Evolutionary conservation across 2,888 invertebrate species (phyloP), one percentile per base, ranked within the genome.

Genomic region (Eupeodes luniger): DNA sequence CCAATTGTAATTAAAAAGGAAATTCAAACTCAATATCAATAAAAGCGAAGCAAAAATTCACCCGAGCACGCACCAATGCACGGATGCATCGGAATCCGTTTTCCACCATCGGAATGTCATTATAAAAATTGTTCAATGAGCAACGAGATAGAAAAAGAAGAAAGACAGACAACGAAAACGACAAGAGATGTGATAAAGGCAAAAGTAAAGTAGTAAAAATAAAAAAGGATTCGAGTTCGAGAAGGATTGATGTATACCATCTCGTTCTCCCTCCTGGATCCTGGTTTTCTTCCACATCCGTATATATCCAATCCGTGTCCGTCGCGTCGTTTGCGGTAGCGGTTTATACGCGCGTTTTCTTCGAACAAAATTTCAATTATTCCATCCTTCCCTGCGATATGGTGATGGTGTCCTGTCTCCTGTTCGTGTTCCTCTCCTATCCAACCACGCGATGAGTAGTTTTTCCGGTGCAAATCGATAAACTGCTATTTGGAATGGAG

Each of bases 1-100:
- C 88, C 88, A 88, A 88, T 88, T 88, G 88, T 88, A 88, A 88
- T 88, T 88, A 85, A 88, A 88, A 88, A 78, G 88, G 88, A 88
- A 85, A 81, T 84, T 81, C 84, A 53, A 88, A 88, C 85, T 88
- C 88, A 81, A 81, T 88, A 88, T 81, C 88, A 85, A 88, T 85
- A 88, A 88, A 88, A 81, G 81, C 57, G 81, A 79, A 27, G 27
- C 27, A 27, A 79, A 84, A 81, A 78, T 81, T 69, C 74, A 81
- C 72, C 77, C 72, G 57, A 84, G 81, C 84, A 88, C 88, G 84
- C 88, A 77, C 80, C 76, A 79, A 83, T 80, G 87, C 87, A 88
- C 88, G 84, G 69, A 78, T 88, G 88, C 88, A 88, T 85, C 74
- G 88, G 88, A 88, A 88, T 88, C 88, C 88, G 85, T 88, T 88